Base-by-base conservation (phyloP, 2,113 vertebrate species). In the Pagrus major region DNA sequence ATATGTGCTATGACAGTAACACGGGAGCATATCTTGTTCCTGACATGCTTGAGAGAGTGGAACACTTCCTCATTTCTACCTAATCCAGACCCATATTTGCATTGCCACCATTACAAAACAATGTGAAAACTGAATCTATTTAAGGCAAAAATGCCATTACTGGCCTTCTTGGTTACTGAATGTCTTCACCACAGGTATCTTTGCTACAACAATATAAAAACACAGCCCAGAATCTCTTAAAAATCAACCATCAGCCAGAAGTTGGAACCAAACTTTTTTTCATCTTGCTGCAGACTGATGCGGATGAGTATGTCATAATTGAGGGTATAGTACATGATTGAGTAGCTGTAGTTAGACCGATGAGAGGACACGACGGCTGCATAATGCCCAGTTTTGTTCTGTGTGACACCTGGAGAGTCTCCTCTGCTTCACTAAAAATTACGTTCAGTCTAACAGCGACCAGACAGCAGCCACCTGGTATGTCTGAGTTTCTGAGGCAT, bases 401-500 rank as follows among this genome's bases (percentile, higher is more conserved):
- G 10, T 35, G 59, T 37, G 63, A 84, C 71, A 78, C 71, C 81
- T 79, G 78, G 56, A 72, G 44, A 76, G 29, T 29, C 71, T 61
- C 23, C 59, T 59, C 76, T 70, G 42, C 61, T 79, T 82, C 64
- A 46, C 46, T 73, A 73, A 76, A 73, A 72, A 71, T 81, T 58
- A 78, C 4, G n/a, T 69, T 72, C 51, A 72, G 71, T 61, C 64
- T 70, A 66, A 67, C 64, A 21, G 54, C 68, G 20, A 67, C 23
- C 59, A 42, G 78, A 72, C 83, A 81, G 70, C 46, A 52, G 56
- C 85, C 83, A 88, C 71, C 78, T 88, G 86, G 33, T 66, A 20
- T 44, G 76, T 85, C 46, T 78, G 84, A 77, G 46, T 86, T 58
- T 70, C 37, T 31, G 55, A 85, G 20, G 65, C 46, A 68, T 81